Evolutionary conservation across 92 coral and sea anemone genomes (phyloP).

Genomic region (Bergia sp.): DNA sequence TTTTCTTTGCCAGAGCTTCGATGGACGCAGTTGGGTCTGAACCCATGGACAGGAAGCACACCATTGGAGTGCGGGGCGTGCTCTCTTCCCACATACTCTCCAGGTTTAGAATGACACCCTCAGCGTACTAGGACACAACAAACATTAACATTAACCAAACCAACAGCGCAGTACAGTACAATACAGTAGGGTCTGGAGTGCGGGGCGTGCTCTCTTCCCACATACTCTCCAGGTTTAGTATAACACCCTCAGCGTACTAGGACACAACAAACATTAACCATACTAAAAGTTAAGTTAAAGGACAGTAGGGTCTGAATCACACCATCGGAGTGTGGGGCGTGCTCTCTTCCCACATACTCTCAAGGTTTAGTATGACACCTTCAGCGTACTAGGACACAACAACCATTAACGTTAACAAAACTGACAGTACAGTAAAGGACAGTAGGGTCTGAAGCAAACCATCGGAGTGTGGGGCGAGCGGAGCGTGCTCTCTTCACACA

Average conservation of each 20-base stretch:
- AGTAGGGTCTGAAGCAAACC: conserved; percentile 72
- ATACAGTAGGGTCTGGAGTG: conserved; percentile 53
- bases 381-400: conserved; percentile 80
- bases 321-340: conserved; percentile 92
- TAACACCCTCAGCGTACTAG: conserved; percentile 96
- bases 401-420: not conserved
- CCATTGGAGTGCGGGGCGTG: conserved; percentile 91
- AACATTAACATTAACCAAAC: no score
- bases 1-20: conserved; percentile 93
- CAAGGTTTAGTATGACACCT: conserved; percentile 96
- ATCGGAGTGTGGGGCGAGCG: conserved; percentile 70
- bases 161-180: no score
- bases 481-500: conserved; percentile 95
- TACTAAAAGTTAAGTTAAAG: no score
- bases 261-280: not conserved
- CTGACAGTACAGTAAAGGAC: no score
- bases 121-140: conserved; percentile 76
- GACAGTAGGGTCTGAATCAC: conserved; percentile 95
- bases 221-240: conserved; percentile 93
- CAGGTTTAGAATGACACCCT: conserved; percentile 92
- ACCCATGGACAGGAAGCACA: conserved; percentile 98
- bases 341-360: conserved; percentile 98
- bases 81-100: conserved; percentile 99
- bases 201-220: conserved; percentile 97
- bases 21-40: conserved; percentile 99